These are phyloP conservation scores for Cetonia aurata DNA, from an alignment of 2,888 invertebrate species.

Conservation along the genomic window DNA sequence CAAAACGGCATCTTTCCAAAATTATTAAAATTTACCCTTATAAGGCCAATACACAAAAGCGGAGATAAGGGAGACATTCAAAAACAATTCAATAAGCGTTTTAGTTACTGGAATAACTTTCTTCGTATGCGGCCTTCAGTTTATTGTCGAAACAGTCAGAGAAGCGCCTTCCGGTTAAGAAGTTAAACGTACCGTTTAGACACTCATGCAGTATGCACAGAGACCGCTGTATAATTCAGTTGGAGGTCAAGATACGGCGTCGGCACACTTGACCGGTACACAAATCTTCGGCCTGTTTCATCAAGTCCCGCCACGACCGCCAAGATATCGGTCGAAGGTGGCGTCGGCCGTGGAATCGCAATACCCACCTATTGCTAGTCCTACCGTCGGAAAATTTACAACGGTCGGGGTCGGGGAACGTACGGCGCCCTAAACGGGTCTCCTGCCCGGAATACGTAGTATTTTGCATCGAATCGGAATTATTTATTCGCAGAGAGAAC, in stretches of 20 bases:
- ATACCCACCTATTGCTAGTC: constrained; percentile 11
- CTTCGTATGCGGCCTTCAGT: not conserved
- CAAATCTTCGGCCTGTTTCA: constrained; percentile 64
- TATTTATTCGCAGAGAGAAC: constrained; percentile 42
- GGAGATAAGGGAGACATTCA: too few species aligned
- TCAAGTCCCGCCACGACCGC: constrained; percentile 46
- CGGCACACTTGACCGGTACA: constrained; percentile 66
- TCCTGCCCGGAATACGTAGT: constrained; percentile 36
- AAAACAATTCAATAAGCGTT: too few species aligned
- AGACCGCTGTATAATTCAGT: constrained; percentile 64
- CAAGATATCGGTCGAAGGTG: constrained; percentile 31
- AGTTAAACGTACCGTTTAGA: constrained; percentile 64
- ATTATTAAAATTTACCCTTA: too few species aligned
- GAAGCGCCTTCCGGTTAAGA: constrained; percentile 43
- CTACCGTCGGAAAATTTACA: constrained; percentile 32
- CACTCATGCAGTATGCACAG: constrained; percentile 66
- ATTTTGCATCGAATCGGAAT: constrained; percentile 45
- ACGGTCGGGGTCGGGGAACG: constrained; percentile 25
- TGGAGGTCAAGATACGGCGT: constrained; percentile 42
- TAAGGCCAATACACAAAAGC: too few species aligned
- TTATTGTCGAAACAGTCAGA: not conserved
- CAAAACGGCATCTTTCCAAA: too few species aligned
- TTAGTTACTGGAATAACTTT: not conserved
- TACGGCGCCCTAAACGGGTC: constrained; percentile 38
- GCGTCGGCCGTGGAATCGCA: constrained; percentile 25